Conservation (phyloP, 1,140 invertebrate species). For the Magallana ariakensis region DNA sequence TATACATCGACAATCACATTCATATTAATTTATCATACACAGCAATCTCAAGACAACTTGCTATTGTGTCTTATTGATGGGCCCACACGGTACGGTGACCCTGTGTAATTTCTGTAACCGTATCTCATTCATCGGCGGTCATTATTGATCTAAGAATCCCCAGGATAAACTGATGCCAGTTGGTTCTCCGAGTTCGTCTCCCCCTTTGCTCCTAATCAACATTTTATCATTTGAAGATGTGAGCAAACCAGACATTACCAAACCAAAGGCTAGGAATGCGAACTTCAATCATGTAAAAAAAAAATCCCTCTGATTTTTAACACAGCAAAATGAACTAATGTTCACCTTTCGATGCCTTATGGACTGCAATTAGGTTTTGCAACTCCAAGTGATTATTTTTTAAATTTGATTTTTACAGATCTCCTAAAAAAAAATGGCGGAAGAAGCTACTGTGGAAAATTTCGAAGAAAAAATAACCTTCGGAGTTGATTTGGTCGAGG, state of each 20-base stretch:
- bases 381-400: background rate
- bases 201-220: background rate
- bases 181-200: background rate
- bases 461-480: conserved; percentile 64
- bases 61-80: too few species aligned
- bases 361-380: background rate
- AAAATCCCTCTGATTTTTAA: background rate
- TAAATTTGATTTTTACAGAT: background rate
- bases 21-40: too few species aligned
- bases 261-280: background rate
- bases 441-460: conserved; percentile 52
- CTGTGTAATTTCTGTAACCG: too few species aligned
- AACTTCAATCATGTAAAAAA: background rate
- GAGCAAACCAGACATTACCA: background rate
- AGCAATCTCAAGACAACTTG: too few species aligned
- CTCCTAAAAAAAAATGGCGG: background rate
- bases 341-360: background rate
- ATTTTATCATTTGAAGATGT: background rate
- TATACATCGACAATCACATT: too few species aligned
- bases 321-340: background rate
- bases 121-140: background rate
- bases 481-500: conserved; percentile 61
- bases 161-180: background rate
- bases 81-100: too few species aligned
- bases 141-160: background rate